Base-by-base conservation (phyloP, 2,888 invertebrate genomes). In the Drosophila recens region DNA sequence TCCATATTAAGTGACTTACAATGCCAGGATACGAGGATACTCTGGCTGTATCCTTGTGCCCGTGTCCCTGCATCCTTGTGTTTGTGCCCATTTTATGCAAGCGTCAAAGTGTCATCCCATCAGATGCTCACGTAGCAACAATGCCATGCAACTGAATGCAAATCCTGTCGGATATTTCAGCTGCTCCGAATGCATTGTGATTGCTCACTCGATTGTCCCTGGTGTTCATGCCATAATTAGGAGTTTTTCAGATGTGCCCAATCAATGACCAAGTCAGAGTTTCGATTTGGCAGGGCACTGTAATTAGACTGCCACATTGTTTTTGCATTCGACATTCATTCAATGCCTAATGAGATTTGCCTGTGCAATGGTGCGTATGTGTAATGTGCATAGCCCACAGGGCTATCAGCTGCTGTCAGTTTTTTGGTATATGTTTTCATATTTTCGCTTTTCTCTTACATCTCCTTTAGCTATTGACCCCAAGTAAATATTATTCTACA, bases 41-140 rank as follows among this genome's bases (percentile, higher is more conserved):
- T 36, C 52, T 38, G 38, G 42, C 30, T 23, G 23, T 23, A 33
- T 36, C 33, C 56, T 34, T 34, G 9, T 52, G 56, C 56, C 23
- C 15, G 9, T 52, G 56, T 63, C 61, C 61, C 54, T 56, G 48
- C 42, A 59, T 63, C 61, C 61, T 58, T 52, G 48, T 48, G 59
- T 45, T 43, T 56, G 66, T 46, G 40, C 43, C 56, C 23, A 46
- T 53, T 70, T 67, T 43, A 83, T 84, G 83, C 72, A 87, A 68
- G 72, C 80, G 89, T 89, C 89, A 84, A 89, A 68, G 79, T 83
- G 80, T 83, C 80, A 52, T 56, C 61, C 58, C 62, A 56, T 59
- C 73, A 72, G 57, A 62, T 56, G 53, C 69, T 54, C 65, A 82
- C 76, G 71, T 72, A 51, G 64, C 53, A 23, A 54, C 59, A 61